These are phyloP conservation scores for Cichladusa arquata DNA, from an alignment of 2,113 vertebrate genomes.

Conservation along the genomic window DNA sequence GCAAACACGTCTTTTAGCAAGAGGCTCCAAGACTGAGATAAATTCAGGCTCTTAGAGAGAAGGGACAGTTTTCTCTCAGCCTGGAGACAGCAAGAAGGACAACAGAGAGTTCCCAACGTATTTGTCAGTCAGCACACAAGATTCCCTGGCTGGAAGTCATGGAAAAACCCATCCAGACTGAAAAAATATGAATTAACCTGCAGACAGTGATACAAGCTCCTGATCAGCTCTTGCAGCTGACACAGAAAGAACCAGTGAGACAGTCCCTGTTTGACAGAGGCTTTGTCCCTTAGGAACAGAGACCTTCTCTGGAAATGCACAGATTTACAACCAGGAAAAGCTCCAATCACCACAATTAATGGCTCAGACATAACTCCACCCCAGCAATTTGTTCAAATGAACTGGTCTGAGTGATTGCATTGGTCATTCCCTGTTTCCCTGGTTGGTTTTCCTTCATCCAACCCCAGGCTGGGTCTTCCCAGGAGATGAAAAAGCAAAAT, in stretches of 20 bases:
- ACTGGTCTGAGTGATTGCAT: fast-evolving
- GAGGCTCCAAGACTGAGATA: slow-evolving; percentile 25
- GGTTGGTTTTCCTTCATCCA: not conserved
- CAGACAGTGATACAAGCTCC: not conserved
- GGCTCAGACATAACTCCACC: not conserved
- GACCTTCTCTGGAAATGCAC: not conserved
- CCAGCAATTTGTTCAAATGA: not conserved
- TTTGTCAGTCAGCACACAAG: slow-evolving; percentile 9
- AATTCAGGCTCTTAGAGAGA: not conserved
- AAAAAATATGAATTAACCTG: not conserved
- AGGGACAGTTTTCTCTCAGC: slow-evolving; percentile 34
- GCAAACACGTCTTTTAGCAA: slow-evolving; percentile 54
- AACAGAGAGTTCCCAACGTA: not conserved
- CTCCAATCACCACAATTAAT: not conserved
- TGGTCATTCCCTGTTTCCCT: not conserved
- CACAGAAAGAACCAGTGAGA: not conserved
- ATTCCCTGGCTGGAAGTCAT: not conserved
- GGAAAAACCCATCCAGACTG: not conserved
- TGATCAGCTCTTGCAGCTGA: not conserved
- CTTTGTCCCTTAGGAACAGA: not conserved
- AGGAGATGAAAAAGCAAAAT: not conserved
- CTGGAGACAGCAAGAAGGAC: slow-evolving; percentile 29
- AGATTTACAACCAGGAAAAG: not conserved
- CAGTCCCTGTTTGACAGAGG: not conserved
- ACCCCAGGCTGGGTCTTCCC: not conserved